Percentiles rank a stretch among this genome's conserved stretches.
Evolutionary conservation across 2,888 invertebrate genomes (phyloP).

Genomic region (Ypsolopha scabrella): DNA sequence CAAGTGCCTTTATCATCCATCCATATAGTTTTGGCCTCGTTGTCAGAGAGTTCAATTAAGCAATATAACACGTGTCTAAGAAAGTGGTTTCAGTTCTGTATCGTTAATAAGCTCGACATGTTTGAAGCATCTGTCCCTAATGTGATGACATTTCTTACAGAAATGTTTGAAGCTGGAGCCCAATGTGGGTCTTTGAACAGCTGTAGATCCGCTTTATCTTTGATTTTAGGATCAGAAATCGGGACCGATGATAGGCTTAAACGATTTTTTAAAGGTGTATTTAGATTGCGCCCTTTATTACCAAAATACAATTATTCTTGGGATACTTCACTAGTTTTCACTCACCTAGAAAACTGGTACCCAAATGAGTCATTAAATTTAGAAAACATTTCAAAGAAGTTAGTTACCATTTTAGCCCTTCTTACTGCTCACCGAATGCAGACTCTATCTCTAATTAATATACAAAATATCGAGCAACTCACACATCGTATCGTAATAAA

Average conservation of each 20-base stretch:
- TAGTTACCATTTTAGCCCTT: conserved; percentile 14
- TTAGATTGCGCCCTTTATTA: conserved; percentile 9
- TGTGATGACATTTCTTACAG: conserved; percentile 6
- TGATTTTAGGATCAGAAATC: conserved; percentile 2
- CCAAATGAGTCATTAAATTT: conserved; percentile 9
- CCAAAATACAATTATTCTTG: conserved; percentile 13
- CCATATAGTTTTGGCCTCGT: conserved; percentile 6
- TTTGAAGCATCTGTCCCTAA: conserved; percentile 6
- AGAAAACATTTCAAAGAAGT: conserved; percentile 11
- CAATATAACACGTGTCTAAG: conserved; percentile 10
- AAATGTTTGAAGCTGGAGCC: conserved; percentile 4
- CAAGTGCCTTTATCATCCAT: conserved; percentile 5
- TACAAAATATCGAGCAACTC: too few species aligned
- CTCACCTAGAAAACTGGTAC: conserved; percentile 8
- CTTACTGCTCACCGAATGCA: conserved; percentile 15
- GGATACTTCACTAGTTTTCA: conserved; percentile 14
- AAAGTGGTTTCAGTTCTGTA: conserved; percentile 11
- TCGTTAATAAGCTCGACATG: conserved; percentile 6
- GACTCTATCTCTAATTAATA: conserved; percentile 14
- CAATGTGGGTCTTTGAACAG: conserved; percentile 7
- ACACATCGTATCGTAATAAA: too few species aligned
- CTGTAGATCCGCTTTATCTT: conserved; percentile 6
- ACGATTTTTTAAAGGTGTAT: conserved; percentile 13
- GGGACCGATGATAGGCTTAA: neutral
- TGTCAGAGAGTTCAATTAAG: conserved; percentile 8